These are phyloP conservation scores for Chaetogeoica ovagalla DNA, from an alignment of 2,888 invertebrate species.

Conservation along the genomic window DNA sequence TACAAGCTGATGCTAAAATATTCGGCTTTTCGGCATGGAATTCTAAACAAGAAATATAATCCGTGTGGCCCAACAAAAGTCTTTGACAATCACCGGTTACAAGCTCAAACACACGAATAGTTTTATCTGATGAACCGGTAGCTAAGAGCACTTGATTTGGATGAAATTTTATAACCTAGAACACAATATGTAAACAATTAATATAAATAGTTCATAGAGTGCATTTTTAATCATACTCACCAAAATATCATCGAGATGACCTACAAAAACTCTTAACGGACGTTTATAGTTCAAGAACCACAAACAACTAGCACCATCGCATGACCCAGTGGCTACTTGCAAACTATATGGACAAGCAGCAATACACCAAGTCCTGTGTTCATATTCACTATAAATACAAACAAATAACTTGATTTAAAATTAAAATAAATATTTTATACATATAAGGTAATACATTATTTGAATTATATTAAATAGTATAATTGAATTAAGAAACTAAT, in stretches of 20 bases:
- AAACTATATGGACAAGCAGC: conserved; percentile 70
- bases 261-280: conserved; percentile 81
- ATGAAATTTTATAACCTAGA: conserved; percentile 83
- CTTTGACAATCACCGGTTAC: conserved; percentile 80
- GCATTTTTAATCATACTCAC: conserved; percentile 61
- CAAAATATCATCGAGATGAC: conserved; percentile 86
- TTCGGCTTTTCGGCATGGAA: conserved; percentile 85
- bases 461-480: no score
- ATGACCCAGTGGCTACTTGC: conserved; percentile 78
- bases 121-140: conserved; percentile 87
- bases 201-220: neutral
- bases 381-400: conserved; percentile 71
- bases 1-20: conserved; percentile 79
- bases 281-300: conserved; percentile 82
- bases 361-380: conserved; percentile 87
- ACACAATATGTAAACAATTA: conserved; percentile 52
- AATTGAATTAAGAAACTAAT: no score
- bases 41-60: conserved; percentile 72
- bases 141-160: conserved; percentile 88
- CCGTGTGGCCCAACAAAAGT: conserved; percentile 75
- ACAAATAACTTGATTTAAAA: neutral
- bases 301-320: conserved; percentile 77
- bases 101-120: conserved; percentile 83
- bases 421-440: neutral
- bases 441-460: neutral